Percentiles rank a stretch among this genome's conserved stretches.
phyloP scores from a whole-genome alignment of 2,797 vertebrate genomes.

The Acridotheres tristis region DNA sequence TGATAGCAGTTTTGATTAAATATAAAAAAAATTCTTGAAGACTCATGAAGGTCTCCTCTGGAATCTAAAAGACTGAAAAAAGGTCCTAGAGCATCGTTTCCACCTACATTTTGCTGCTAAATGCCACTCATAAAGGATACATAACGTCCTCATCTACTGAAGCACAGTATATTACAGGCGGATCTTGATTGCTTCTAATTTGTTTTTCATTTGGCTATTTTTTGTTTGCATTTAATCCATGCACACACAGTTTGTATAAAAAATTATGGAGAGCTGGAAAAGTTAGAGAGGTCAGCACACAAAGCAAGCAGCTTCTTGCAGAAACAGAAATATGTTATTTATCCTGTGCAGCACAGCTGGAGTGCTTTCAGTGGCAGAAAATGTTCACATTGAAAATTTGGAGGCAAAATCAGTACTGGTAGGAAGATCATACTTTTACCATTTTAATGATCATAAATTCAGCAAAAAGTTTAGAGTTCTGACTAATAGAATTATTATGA shows the following conservation, averaged over 20 bases:
- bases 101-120: neutral
- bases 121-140: neutral
- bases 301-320: neutral
- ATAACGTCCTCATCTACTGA: neutral
- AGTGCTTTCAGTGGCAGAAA: neutral
- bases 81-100: neutral
- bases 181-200: neutral
- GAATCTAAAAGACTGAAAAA: neutral
- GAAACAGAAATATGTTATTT: neutral
- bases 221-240: neutral
- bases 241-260: rapidly evolving
- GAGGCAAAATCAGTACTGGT: neutral
- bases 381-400: neutral
- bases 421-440: neutral
- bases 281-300: neutral
- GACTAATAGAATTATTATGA: neutral
- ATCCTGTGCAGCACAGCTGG: neutral
- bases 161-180: neutral
- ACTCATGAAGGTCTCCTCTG: neutral
- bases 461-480: neutral
- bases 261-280: neutral
- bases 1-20: neutral
- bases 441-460: neutral
- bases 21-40: neutral
- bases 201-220: neutral